These are phyloP conservation scores for Zaprionus ghesquierei DNA, from an alignment of 1,140 invertebrate species.

Conservation along the genomic window DNA sequence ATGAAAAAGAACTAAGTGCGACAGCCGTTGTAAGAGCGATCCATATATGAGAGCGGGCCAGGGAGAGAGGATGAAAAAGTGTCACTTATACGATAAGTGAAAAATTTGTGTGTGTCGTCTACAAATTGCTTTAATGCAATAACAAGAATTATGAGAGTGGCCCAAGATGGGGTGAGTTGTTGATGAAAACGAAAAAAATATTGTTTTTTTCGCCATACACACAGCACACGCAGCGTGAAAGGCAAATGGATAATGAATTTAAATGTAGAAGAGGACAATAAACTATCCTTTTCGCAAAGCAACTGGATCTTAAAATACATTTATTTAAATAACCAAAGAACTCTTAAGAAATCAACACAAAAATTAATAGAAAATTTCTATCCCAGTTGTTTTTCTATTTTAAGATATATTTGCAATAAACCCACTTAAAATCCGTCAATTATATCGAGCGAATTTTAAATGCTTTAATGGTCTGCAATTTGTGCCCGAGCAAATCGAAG, in stretches of 20 bases:
- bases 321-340: too few relatives aligned
- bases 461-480: conserved; percentile 33
- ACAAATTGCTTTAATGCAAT: conserved; percentile 49
- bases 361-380: too few relatives aligned
- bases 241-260: not conserved
- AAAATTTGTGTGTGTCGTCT: conserved; percentile 28
- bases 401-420: too few relatives aligned
- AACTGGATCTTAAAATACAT: too few relatives aligned
- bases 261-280: too few relatives aligned
- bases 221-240: not conserved
- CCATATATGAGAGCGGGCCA: not conserved
- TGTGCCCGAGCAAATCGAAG: not conserved
- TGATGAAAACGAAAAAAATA: not conserved
- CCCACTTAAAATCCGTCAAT: not conserved
- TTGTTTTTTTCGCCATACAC: not conserved
- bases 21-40: not conserved
- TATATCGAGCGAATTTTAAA: conserved; percentile 9
- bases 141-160: conserved; percentile 24
- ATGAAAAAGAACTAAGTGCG: conserved; percentile 32
- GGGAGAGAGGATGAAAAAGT: not conserved
- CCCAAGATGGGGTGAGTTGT: not conserved
- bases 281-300: too few relatives aligned
- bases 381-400: too few relatives aligned
- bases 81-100: conserved; percentile 37
- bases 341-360: too few relatives aligned